phyloP scores from a whole-genome alignment of 2,888 invertebrate genomes.

The Stomorhina lunata region DNA sequence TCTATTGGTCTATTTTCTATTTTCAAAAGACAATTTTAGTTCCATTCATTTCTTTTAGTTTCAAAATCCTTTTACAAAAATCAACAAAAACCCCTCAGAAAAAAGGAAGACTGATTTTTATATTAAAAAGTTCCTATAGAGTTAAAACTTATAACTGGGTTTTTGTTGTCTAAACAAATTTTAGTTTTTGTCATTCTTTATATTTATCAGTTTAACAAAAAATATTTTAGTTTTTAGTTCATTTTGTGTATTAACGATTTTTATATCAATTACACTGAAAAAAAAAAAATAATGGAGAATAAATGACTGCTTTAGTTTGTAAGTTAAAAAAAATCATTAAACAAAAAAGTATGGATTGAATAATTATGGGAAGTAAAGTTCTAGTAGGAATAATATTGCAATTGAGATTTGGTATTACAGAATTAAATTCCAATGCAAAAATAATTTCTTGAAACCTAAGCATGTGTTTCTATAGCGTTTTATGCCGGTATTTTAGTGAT shows the following conservation, averaged over 20 bases:
- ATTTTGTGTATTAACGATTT: constrained; percentile 21
- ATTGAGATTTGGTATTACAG: too few relatives aligned
- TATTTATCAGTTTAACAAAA: not conserved
- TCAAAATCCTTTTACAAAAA: constrained; percentile 6
- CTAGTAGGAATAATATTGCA: too few relatives aligned
- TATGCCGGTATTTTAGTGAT: too few relatives aligned
- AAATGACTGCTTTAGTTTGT: constrained; percentile 79
- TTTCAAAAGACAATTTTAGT: constrained; percentile 46
- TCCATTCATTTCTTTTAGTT: not conserved
- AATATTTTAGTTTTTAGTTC: not conserved
- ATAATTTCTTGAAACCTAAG: too few relatives aligned
- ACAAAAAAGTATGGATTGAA: not conserved
- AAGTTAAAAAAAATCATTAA: constrained; percentile 55
- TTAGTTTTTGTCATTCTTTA: not conserved
- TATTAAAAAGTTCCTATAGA: constrained; percentile 60
- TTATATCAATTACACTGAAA: constrained; percentile 33
- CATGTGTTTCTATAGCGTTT: too few relatives aligned
- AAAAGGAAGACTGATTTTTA: constrained; percentile 56
- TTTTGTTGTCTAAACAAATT: not conserved
- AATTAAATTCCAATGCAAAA: too few relatives aligned
- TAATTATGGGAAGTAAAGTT: not conserved
- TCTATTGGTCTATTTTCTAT: constrained; percentile 1
- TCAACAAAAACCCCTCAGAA: constrained; percentile 14
- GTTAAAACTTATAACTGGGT: constrained; percentile 49
- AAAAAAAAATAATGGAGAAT: constrained; percentile 76